phyloP scores from a whole-genome alignment of 2,888 invertebrate species.

The Drosophila colorata region DNA sequence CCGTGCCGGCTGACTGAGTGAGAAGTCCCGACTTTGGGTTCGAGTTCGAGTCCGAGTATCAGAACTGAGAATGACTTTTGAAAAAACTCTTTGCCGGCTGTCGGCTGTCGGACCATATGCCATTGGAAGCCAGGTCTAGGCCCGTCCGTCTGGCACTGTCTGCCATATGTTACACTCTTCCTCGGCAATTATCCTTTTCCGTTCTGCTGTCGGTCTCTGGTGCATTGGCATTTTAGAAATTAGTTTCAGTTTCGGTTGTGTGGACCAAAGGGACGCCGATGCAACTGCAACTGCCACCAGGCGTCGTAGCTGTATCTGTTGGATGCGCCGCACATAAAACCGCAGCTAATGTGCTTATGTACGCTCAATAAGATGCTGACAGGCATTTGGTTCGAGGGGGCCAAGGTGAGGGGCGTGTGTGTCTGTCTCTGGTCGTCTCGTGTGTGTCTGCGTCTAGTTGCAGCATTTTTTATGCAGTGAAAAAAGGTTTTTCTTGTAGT shows the following conservation, averaged over 20 bases:
- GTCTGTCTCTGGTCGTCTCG: conserved; percentile 5
- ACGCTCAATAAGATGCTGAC: conserved; percentile 78
- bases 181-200: conserved; percentile 77
- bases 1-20: conserved; percentile 63
- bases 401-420: conserved; percentile 64
- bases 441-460: conserved; percentile 15
- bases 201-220: conserved; percentile 30
- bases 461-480: conserved; percentile 39
- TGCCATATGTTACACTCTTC: conserved; percentile 76
- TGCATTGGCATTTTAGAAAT: conserved; percentile 52
- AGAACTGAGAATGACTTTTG: conserved; percentile 38
- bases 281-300: conserved; percentile 37
- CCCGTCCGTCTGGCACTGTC: conserved; percentile 32
- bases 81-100: conserved; percentile 65
- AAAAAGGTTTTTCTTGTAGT: conserved; percentile 71
- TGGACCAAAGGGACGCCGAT: conserved; percentile 68
- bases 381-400: conserved; percentile 48
- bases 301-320: conserved; percentile 16
- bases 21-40: conserved; percentile 5
- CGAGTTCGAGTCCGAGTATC: conserved; percentile 12
- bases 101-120: conserved; percentile 39
- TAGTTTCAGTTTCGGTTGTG: conserved; percentile 70
- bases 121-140: conserved; percentile 26
- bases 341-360: conserved; percentile 77
- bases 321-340: conserved; percentile 54